Base-by-base conservation (phyloP, 1,140 invertebrate species). In the Danaus melanippus region DNA sequence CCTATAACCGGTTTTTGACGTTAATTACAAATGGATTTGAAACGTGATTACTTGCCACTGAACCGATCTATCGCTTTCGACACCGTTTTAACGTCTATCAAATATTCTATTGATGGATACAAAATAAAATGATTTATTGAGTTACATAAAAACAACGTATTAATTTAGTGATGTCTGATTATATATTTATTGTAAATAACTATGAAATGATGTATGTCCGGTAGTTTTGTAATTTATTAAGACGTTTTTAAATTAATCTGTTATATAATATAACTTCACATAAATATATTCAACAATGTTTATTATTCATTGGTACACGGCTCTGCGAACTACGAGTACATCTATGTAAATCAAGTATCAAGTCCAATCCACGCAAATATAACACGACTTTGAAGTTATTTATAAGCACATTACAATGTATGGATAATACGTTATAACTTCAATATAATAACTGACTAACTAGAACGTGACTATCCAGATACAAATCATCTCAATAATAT, bases 11-110 rank as follows among this genome's bases (percentile, higher is more conserved):
- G 79, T 83, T 68, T 50, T 42, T 56, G 62, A 69, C 71, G 71
- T 79, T 79, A 82, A 83, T 86, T 84, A 86, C 71, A 73, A 80
- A 78, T 60, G 62, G 69, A 75, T 79, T 74, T 74, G 74, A 73
- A 74, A 82, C 74, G 69, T 73, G 69, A 76, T 80, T 78, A 75
- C 74, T 74, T 59, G 79, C 78, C 80, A 81, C 75, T 65, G 72
- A 76, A 68, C 59, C 62, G 55, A 67, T 74, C 64, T 69, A 73
- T 68, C 61, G 53, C 59, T 79, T 79, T 76, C 72, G 69, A 84
- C 72, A 76, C 68, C 67, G 52, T 46, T 54, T 60, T 50, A 55
- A 67, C 61, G 46, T 56, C 64, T 70, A 74, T 70, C 77, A 77
- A 72, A 60, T 73, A 74, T 70, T 71, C 71, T 68, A 76, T 76